Evolutionary conservation across 35 echinoderm and acorn worm genomes (phyloP), one percentile per base, ranked within the genome.

Genomic region (Apostichopus parvimensis): DNA sequence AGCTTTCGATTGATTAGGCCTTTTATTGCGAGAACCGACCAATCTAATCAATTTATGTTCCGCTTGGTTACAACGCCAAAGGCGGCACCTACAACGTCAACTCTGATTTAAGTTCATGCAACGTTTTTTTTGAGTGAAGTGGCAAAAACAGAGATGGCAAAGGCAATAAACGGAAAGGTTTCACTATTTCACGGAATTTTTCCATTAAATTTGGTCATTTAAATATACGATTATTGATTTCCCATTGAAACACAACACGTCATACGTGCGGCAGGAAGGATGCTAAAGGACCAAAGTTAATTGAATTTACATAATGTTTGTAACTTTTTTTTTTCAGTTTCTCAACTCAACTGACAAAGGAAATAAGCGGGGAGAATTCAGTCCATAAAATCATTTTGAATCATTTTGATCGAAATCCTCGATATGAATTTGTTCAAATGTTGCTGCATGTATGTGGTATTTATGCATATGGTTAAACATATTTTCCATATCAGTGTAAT

Each of bases 181-280:
- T 75, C 71, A 20, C 71, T 75, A 6, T 75, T 75, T n/a, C 71
- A 75, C 15, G 71, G 71, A 75, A 75, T 9, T 75, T n/a, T 75
- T 75, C 71, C 71, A 75, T 75, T 75, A n/a, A 75, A 75, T 75
- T 14, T 75, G 71, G 12, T 75, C 71, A 75, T 75, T 75, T 75
- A 14, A 75, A 75, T 75, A 75, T 75, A 75, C 71, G 6, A n/a
- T 75, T 75, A 75, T 75, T 75, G 71, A 75, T 75, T 75, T 20
- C 15, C 71, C 71, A 75, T 75, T 75, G 71, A 75, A 75, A 75
- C n/a, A 75, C 71, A 75, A 75, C n/a, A 75, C 71, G 71, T 75
- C 71, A 75, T 75, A 18, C 15, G 15, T n/a, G 15, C 17, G 71
- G n/a, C 71, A 75, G 71, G 71, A 75, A 75, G 71, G 71, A 75